phyloP scores from a whole-genome alignment of 2,113 vertebrate genomes.

The Aptenodytes patagonicus region DNA sequence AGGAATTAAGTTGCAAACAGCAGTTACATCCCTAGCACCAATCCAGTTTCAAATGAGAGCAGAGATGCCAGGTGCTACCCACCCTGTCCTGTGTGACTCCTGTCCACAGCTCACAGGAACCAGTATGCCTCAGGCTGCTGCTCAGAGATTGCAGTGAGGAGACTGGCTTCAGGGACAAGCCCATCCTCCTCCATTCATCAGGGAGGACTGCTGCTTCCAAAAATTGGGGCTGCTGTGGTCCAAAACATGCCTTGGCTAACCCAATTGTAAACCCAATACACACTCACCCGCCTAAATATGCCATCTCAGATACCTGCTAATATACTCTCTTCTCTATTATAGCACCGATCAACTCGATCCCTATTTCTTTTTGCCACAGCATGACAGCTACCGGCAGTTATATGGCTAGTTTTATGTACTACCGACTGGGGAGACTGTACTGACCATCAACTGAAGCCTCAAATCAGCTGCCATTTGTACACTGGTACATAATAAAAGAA shows the following conservation, averaged over 20 bases:
- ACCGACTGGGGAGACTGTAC: background rate
- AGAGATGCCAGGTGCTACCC: background rate
- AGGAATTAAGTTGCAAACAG: background rate
- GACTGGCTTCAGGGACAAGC: background rate
- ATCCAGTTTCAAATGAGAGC: background rate
- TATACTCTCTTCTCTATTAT: background rate
- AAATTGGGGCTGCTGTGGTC: background rate
- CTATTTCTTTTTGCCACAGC: background rate
- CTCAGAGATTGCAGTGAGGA: background rate
- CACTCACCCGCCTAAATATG: background rate
- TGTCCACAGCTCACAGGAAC: rapidly evolving
- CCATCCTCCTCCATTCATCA: background rate
- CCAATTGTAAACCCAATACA: background rate
- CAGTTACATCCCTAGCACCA: background rate
- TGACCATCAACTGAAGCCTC: background rate
- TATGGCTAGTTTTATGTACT: background rate
- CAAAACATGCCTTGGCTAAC: background rate
- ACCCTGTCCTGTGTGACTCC: background rate
- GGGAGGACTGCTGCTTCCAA: background rate
- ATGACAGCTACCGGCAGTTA: background rate
- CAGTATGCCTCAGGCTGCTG: rapidly evolving
- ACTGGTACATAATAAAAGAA: background rate
- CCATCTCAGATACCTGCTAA: background rate
- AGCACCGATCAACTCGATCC: background rate
- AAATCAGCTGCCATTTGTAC: background rate